phyloP scores from a whole-genome alignment of 2,797 vertebrate genomes.

The Parotocinclus haroldoi region DNA sequence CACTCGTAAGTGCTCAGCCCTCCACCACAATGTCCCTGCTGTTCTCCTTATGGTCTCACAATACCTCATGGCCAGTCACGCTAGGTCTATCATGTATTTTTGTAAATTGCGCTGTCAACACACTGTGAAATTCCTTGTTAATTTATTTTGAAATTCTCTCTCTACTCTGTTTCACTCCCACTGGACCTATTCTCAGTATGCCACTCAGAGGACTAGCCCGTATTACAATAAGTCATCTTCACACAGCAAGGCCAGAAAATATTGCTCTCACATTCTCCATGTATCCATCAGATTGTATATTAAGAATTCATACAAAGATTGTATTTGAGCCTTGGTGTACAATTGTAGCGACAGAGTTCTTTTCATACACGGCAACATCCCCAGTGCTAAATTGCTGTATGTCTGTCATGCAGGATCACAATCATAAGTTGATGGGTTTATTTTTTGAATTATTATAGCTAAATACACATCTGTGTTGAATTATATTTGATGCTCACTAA shows the following conservation, averaged over 20 bases:
- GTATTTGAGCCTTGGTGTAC: background rate
- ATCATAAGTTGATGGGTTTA: too few species aligned
- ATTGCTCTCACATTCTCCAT: constrained; percentile 32
- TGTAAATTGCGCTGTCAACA: constrained; percentile 46
- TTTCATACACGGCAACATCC: constrained; percentile 14
- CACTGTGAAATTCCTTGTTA: constrained; percentile 41
- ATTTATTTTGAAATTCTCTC: constrained; percentile 15
- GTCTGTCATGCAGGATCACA: constrained; percentile 14
- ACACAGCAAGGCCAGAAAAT: constrained; percentile 32
- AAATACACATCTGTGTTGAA: too few species aligned
- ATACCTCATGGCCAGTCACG: constrained; percentile 35
- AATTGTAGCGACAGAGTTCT: constrained; percentile 17
- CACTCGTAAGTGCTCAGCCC: constrained; percentile 1
- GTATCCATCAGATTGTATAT: constrained; percentile 13
- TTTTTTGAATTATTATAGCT: too few species aligned
- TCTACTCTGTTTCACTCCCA: constrained; percentile 44
- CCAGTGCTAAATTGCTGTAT: background rate
- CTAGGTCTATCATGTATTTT: constrained; percentile 41
- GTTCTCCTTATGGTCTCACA: constrained; percentile 12
- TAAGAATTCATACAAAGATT: constrained; percentile 17
- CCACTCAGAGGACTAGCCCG: constrained; percentile 47
- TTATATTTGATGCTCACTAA: too few species aligned
- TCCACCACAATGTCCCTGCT: constrained; percentile 10
- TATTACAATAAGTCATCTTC: constrained; percentile 48
- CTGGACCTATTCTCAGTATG: constrained; percentile 49